These are phyloP conservation scores for Hippoglossus hippoglossus DNA, from an alignment of 2,797 vertebrate species.

Conservation along the genomic window DNA sequence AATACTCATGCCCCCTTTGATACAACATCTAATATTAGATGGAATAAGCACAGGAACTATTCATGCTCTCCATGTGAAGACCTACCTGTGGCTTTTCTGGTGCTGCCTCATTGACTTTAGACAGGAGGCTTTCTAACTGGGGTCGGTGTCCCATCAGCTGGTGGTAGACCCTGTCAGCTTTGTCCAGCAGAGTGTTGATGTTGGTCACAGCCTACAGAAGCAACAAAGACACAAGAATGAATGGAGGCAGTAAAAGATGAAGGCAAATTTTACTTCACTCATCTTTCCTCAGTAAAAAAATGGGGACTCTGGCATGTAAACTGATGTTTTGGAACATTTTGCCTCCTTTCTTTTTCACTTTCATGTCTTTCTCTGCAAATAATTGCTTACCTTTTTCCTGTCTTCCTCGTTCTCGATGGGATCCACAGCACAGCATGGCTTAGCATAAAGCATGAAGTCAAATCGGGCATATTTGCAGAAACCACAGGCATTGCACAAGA, in stretches of 20 bases:
- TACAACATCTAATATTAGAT: not conserved
- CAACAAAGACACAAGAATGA: not conserved
- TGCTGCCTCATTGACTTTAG: slow-evolving; percentile 97
- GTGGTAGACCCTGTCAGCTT: slow-evolving; percentile 98
- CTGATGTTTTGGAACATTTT: not conserved
- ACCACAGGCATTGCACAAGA: slow-evolving; percentile 98
- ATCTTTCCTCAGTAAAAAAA: not conserved
- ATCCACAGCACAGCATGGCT: slow-evolving; percentile 98
- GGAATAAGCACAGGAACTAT: not conserved
- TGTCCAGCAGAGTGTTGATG: slow-evolving; percentile 97
- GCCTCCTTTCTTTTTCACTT: not conserved
- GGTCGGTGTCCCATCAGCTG: slow-evolving; percentile 99
- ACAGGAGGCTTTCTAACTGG: slow-evolving; percentile 95
- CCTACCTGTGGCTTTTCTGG: slow-evolving; percentile 97
- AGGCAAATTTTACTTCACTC: not conserved
- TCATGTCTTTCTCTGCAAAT: not conserved
- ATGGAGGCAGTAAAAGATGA: not conserved
- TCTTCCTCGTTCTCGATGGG: slow-evolving; percentile 99
- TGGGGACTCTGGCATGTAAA: too few species aligned
- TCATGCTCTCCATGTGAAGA: slow-evolving; percentile 1
- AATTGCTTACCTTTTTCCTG: slow-evolving; percentile 91
- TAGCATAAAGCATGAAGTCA: slow-evolving; percentile 98
- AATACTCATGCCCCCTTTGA: not conserved
- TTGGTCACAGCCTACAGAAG: slow-evolving; percentile 93
- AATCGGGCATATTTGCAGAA: slow-evolving; percentile 99